These are phyloP conservation scores for Graptemys geographica DNA, from an alignment of 2,797 vertebrate genomes.

Conservation along the genomic window DNA sequence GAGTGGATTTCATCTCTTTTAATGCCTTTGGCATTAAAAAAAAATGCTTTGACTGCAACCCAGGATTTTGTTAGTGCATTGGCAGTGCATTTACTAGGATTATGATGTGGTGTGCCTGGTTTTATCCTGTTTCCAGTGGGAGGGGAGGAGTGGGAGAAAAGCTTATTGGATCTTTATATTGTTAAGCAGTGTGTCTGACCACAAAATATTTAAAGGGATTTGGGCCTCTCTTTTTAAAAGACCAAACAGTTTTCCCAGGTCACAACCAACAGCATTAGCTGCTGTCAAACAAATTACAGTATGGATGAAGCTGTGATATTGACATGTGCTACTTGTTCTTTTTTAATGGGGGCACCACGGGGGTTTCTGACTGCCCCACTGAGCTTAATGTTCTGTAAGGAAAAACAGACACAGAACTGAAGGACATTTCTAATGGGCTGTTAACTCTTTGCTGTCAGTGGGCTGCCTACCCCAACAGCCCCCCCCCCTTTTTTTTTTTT, in stretches of 20 bases:
- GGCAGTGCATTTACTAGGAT: conserved; percentile 79
- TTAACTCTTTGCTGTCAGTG: conserved; percentile 85
- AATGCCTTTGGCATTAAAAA: conserved; percentile 79
- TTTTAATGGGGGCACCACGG: conserved; percentile 84
- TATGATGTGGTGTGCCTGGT: conserved; percentile 75
- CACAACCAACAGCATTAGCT: conserved; percentile 74
- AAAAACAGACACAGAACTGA: conserved; percentile 84
- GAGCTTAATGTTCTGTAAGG: conserved; percentile 87
- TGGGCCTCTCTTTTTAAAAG: conserved; percentile 56
- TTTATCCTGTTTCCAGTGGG: conserved; percentile 78
- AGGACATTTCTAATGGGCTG: conserved; percentile 86
- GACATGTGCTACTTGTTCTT: conserved; percentile 85
- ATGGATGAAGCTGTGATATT: conserved; percentile 82
- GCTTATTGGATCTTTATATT: conserved; percentile 69
- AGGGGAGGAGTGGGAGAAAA: conserved; percentile 47
- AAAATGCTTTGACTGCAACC: conserved; percentile 55
- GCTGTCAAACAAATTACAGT: conserved; percentile 84
- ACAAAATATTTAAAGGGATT: conserved; percentile 41
- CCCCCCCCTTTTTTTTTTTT: background rate
- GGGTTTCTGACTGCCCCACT: conserved; percentile 86
- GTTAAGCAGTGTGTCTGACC: conserved; percentile 73
- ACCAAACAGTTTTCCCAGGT: conserved; percentile 61
- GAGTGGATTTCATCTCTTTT: conserved; percentile 79
- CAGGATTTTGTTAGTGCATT: conserved; percentile 72
- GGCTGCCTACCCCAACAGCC: background rate